phyloP scores from a whole-genome alignment of 2,797 vertebrate species.

The Enteromius viviparus region DNA sequence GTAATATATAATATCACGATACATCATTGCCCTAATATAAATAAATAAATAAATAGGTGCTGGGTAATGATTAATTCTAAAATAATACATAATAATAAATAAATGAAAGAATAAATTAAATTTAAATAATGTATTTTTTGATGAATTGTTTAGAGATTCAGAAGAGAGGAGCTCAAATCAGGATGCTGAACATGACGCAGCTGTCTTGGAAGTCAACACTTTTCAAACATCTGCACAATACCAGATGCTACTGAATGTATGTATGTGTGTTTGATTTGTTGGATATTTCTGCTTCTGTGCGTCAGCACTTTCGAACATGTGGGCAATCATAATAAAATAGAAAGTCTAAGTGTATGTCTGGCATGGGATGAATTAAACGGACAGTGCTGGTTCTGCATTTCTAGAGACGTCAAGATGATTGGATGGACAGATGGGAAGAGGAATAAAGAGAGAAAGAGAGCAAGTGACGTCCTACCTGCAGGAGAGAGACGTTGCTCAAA shows the following conservation, averaged over 20 bases:
- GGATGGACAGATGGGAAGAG: conserved; percentile 18
- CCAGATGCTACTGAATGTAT: conserved; percentile 1
- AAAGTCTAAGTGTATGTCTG: conserved; percentile 31
- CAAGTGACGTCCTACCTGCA: conserved; percentile 82
- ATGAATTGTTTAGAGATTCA: neutral
- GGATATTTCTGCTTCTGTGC: conserved; percentile 5
- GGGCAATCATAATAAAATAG: conserved; percentile 7
- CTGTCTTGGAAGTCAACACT: neutral
- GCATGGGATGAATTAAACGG: conserved; percentile 6
- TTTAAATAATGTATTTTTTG: neutral
- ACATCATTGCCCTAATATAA: too few species aligned
- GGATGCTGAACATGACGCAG: neutral
- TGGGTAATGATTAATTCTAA: too few species aligned
- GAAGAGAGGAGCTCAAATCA: neutral
- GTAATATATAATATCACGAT: too few species aligned
- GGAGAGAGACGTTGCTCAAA: conserved; percentile 88
- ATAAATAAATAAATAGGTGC: too few species aligned
- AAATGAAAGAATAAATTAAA: neutral
- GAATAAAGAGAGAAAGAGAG: neutral
- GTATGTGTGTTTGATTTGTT: neutral
- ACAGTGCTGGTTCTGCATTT: conserved; percentile 17
- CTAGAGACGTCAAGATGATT: neutral
- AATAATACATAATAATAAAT: neutral
- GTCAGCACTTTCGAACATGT: conserved; percentile 27
- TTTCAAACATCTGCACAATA: neutral